Conservation (phyloP, 2,113 vertebrate genomes). For the Gnathonemus longibarbis region DNA sequence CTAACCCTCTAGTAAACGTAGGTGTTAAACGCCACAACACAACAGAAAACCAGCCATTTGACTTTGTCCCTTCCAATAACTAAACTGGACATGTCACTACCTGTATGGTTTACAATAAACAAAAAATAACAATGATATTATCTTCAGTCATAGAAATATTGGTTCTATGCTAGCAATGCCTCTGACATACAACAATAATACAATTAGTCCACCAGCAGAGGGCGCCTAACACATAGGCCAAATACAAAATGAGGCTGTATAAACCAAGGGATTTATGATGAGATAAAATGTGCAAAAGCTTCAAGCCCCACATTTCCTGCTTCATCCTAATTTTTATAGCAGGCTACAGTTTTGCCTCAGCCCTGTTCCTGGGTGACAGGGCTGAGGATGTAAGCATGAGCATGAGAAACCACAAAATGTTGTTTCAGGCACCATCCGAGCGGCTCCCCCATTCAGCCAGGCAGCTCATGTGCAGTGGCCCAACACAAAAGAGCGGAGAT, state of each 20-base stretch:
- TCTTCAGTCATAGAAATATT: neutral
- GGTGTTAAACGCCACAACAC: neutral
- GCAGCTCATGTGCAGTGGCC: slow-evolving; percentile 27
- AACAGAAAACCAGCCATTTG: neutral
- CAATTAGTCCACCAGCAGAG: neutral
- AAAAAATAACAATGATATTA: neutral
- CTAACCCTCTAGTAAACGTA: neutral
- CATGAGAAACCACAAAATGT: slow-evolving; percentile 16
- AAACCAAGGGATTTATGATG: neutral
- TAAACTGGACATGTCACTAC: neutral
- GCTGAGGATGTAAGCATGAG: neutral
- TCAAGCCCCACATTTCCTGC: neutral
- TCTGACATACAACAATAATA: neutral
- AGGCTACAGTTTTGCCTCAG: slow-evolving; percentile 17
- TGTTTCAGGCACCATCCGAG: slow-evolving; percentile 23
- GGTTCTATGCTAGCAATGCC: neutral
- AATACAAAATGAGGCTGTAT: neutral
- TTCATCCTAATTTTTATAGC: slow-evolving; percentile 5
- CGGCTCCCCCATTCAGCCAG: slow-evolving; percentile 26
- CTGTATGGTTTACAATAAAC: neutral
- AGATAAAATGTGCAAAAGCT: neutral
- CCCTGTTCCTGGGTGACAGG: slow-evolving; percentile 8
- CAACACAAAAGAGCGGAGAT: neutral
- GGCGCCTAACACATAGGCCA: neutral
- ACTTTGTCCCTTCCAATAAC: neutral